phyloP scores from a whole-genome alignment of 2,113 vertebrate genomes.

The Macrotus californicus region DNA sequence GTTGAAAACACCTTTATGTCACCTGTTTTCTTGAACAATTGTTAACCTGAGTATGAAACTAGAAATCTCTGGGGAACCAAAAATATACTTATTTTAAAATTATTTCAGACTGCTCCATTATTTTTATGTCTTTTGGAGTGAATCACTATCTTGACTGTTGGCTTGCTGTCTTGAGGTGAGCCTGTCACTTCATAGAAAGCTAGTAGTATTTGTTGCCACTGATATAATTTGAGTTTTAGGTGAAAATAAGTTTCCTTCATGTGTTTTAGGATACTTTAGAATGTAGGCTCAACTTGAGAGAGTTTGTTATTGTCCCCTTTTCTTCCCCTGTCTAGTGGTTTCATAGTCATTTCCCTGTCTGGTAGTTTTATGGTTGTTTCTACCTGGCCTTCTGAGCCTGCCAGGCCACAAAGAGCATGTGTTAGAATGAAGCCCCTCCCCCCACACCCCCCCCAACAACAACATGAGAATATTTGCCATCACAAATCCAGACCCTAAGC shows the following conservation, averaged over 20 bases:
- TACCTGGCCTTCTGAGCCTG: not conserved
- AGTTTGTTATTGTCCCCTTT: not conserved
- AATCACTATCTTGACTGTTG: not conserved
- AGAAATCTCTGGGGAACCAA: not conserved
- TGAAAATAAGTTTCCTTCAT: conserved; percentile 3
- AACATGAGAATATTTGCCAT: not conserved
- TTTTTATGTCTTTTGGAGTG: not conserved
- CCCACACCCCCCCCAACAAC: not conserved
- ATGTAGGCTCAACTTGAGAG: not conserved
- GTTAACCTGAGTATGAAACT: not conserved
- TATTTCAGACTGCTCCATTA: not conserved
- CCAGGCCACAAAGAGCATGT: not conserved
- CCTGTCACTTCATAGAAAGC: not conserved
- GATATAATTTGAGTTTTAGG: not conserved
- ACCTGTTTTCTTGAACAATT: not conserved
- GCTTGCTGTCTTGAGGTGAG: not conserved
- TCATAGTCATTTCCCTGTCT: not conserved
- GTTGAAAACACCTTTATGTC: not conserved
- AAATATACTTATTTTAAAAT: conserved; percentile 27
- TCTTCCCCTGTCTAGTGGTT: not conserved
- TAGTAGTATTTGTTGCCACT: not conserved
- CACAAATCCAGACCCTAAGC: not conserved
- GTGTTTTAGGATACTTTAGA: not conserved
- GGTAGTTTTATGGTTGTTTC: not conserved
- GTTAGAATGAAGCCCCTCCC: not conserved